A percentile compares a stretch with the other conserved stretches of the same genome.
These are phyloP conservation scores for Brachypteracias leptosomus DNA, from an alignment of 2,113 vertebrate genomes.

Conservation along the genomic window DNA sequence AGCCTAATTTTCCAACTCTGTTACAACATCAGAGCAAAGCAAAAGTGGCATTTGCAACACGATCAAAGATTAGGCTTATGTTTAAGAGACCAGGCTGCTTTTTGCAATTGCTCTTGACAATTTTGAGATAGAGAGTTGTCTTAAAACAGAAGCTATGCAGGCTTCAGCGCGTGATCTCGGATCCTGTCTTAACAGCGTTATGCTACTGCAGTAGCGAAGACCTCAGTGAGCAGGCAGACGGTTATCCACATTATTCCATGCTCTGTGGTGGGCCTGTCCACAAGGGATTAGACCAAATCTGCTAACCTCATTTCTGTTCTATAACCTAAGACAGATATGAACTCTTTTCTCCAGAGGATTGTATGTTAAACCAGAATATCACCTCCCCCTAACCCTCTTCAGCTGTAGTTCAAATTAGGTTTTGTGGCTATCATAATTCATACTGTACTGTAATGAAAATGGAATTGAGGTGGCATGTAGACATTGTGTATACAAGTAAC, in stretches of 20 bases:
- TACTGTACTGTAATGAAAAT: background rate
- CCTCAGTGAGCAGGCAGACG: background rate
- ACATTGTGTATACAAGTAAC: background rate
- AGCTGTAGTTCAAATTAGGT: conserved; percentile 37
- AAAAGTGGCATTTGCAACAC: background rate
- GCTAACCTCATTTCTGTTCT: conserved; percentile 61
- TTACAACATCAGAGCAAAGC: background rate
- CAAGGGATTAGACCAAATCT: conserved; percentile 57
- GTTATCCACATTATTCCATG: conserved; percentile 29
- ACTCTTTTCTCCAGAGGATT: conserved; percentile 32
- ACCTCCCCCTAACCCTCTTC: conserved; percentile 16
- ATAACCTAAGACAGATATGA: conserved; percentile 54
- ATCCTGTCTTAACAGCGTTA: background rate
- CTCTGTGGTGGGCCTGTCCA: conserved; percentile 56
- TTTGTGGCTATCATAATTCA: conserved; percentile 24
- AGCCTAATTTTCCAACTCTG: background rate
- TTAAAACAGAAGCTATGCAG: background rate
- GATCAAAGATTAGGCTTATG: background rate
- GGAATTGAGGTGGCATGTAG: background rate
- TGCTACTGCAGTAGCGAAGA: background rate
- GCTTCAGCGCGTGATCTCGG: background rate
- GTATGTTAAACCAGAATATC: conserved; percentile 25
- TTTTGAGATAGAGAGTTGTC: background rate
- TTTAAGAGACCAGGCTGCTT: background rate
- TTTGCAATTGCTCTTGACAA: background rate